phyloP scores from a whole-genome alignment of 1,140 invertebrate species.

The Reticulitermes speratus region DNA sequence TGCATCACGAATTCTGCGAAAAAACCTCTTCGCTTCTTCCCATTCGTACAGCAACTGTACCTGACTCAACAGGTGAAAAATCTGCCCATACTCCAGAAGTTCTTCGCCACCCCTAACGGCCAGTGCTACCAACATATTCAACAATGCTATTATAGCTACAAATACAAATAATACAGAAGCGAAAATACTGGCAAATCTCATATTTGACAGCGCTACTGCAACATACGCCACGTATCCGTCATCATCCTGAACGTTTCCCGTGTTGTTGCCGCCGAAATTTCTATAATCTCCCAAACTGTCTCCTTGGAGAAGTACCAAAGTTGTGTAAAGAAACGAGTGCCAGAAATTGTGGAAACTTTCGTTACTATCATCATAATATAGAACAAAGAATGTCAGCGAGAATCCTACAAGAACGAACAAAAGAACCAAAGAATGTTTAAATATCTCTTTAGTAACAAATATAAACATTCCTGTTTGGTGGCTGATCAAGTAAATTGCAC shows the following conservation, averaged over 20 bases:
- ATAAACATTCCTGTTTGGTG: not conserved
- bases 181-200: not conserved
- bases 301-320: not conserved
- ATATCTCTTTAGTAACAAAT: not conserved
- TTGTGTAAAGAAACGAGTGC: not conserved
- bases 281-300: not conserved
- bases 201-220: not conserved
- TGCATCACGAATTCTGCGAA: not conserved
- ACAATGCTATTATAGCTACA: not conserved
- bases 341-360: not conserved
- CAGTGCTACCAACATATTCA: slow-evolving; percentile 10
- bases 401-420: not conserved
- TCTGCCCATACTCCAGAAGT: not conserved
- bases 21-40: not conserved
- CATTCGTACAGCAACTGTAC: not conserved
- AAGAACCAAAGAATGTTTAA: not conserved
- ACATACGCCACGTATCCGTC: not conserved
- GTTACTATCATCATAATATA: not conserved
- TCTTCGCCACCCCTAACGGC: not conserved
- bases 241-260: not conserved
- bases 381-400: not conserved
- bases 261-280: not conserved
- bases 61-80: not conserved
- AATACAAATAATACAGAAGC: not conserved
- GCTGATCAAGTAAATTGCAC: not conserved